Percentiles rank a stretch among this genome's conserved stretches.
Conservation (phyloP, 2,113 vertebrate genomes). For the Callaeas wilsoni region DNA sequence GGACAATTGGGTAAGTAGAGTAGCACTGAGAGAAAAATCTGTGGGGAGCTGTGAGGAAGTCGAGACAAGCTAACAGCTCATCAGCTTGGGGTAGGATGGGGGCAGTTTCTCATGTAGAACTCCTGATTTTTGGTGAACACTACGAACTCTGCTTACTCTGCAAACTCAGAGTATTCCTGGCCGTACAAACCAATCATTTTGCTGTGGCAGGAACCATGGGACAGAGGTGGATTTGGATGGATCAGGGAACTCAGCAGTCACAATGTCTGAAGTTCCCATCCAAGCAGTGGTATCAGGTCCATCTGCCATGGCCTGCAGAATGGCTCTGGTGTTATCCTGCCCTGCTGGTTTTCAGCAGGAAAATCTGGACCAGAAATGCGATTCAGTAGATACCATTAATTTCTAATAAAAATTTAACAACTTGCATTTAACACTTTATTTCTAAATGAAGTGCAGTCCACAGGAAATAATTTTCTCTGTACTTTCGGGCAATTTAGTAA, state of each 20-base stretch:
- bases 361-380: neutral
- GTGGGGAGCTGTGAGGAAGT: neutral
- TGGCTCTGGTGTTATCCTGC: rapidly evolving
- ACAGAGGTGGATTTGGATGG: neutral
- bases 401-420: neutral
- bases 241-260: neutral
- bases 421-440: neutral
- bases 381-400: neutral
- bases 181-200: neutral
- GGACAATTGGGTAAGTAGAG: neutral
- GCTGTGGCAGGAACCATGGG: too few relatives aligned
- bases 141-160: neutral
- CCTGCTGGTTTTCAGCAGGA: neutral
- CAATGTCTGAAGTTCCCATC: neutral
- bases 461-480: neutral
- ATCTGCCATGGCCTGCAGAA: neutral
- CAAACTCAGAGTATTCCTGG: neutral
- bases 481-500: neutral
- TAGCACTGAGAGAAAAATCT: neutral
- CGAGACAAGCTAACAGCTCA: neutral
- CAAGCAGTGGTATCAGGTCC: neutral
- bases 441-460: neutral
- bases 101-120: neutral
- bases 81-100: too few relatives aligned
- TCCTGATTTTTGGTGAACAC: neutral